Base-by-base conservation (phyloP, 1,140 invertebrate species). In the Fragariocoptes setiger region DNA sequence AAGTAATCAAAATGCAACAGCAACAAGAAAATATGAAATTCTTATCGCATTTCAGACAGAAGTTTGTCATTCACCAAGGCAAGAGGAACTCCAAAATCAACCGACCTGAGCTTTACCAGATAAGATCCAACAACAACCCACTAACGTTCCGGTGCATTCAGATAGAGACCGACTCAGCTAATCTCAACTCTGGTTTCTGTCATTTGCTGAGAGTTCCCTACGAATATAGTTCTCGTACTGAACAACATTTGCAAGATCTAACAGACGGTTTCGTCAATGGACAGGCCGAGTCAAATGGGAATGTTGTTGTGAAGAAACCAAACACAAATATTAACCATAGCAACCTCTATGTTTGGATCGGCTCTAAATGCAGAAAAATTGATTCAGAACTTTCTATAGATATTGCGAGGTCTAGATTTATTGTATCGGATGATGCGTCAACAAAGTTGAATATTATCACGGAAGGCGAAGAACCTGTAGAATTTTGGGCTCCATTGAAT, bases 1-100 rank as follows among this genome's bases (percentile, higher is more conserved):
- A 97, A 62, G 86, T 97, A 2, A 75, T 95, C 1, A 61, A 86
- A 38, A 90, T 82, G n/a, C 80, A 90, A 57, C 85, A 67, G 50
- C 90, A 99, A 56, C 88, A 99, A 60, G 92, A 99, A 61, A 94
- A 88, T 60, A 66, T 92, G 18, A 95, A 95, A 60, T 97, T 99
- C 54, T 72, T 99, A 63, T 77, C 88, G 0, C 88, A 97, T 58
- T 99, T 97, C 58, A 80, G 90, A 53, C 63, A 74, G 41, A 76
- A 85, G 54, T 92, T 97, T 58, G 70, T 97, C 14, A 92, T 97
- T 38, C 74, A 76, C 48, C 68, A 72, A 45, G 90, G 86, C 21
- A 85, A 80, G 55, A 63, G 83, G 41, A 54, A 52, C 42, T 40
- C 44, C 1, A 51, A 49, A 4, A 38, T 46, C 19, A 46, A 52